These are phyloP conservation scores for Clarias gariepinus DNA, from an alignment of 2,113 vertebrate genomes.

Conservation along the genomic window DNA sequence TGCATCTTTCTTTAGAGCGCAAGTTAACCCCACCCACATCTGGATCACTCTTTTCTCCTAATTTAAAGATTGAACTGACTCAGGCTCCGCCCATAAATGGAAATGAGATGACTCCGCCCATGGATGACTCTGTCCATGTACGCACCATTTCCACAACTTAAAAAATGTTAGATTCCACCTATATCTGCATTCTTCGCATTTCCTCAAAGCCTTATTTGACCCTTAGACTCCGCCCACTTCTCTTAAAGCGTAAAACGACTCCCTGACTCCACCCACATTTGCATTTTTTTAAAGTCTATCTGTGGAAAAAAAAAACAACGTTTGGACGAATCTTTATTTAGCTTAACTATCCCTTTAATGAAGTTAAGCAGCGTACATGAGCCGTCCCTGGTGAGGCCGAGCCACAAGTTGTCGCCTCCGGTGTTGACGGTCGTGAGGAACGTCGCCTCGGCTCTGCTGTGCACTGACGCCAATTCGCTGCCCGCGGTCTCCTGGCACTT, in stretches of 20 bases:
- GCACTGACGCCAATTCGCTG: constrained; percentile 67
- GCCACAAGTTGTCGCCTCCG: constrained; percentile 71
- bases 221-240: not conserved
- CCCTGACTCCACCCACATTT: not conserved
- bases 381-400: constrained; percentile 70
- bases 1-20: too few relatives aligned
- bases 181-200: not conserved
- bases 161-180: not conserved
- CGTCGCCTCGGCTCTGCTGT: constrained; percentile 72
- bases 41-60: not conserved
- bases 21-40: not conserved
- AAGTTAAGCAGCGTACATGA: constrained; percentile 62
- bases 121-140: not conserved
- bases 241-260: not conserved
- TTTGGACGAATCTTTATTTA: not conserved
- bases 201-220: not conserved
- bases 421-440: constrained; percentile 69
- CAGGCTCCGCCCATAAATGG: not conserved
- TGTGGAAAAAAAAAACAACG: not conserved
- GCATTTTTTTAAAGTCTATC: not conserved
- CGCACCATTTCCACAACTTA: not conserved
- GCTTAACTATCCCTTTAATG: not conserved
- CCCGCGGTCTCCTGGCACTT: constrained; percentile 54
- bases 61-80: not conserved
- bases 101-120: too few relatives aligned